Conservation (phyloP, 2,888 invertebrate genomes). For the Drosophila mimetica region DNA sequence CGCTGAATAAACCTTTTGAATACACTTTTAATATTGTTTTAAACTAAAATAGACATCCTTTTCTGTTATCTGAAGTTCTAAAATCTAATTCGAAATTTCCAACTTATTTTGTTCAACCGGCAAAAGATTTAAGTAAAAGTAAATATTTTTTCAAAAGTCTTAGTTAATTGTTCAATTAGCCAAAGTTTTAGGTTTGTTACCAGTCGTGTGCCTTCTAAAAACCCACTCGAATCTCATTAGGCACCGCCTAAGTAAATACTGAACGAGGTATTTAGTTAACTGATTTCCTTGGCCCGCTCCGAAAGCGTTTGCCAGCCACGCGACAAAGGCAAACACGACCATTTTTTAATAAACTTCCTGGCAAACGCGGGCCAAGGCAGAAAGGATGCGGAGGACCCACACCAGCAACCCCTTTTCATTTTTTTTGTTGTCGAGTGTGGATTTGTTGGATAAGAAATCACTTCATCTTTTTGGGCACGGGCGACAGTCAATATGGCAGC, state of each 20-base stretch:
- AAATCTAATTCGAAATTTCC: background rate
- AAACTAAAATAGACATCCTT: no score
- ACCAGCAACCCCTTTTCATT: slow-evolving; percentile 57
- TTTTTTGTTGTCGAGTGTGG: slow-evolving; percentile 54
- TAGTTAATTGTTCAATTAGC: slow-evolving; percentile 37
- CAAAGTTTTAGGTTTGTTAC: background rate
- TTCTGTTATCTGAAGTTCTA: no score
- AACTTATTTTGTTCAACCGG: background rate
- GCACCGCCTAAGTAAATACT: slow-evolving; percentile 71
- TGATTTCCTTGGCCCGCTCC: slow-evolving; percentile 61
- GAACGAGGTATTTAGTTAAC: slow-evolving; percentile 75
- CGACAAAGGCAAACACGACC: slow-evolving; percentile 75
- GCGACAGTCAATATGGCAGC: slow-evolving; percentile 61
- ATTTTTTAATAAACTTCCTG: slow-evolving; percentile 78
- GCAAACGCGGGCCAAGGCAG: slow-evolving; percentile 19
- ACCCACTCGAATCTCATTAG: slow-evolving; percentile 74
- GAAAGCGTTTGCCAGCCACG: slow-evolving; percentile 60
- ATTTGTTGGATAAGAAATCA: slow-evolving; percentile 79
- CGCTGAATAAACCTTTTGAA: no score
- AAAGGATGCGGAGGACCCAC: slow-evolving; percentile 29
- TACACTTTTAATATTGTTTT: no score
- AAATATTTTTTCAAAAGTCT: background rate
- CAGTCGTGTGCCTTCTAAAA: slow-evolving; percentile 13
- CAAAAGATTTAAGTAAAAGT: no score
- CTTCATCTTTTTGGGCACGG: slow-evolving; percentile 66